Evolutionary conservation across 2,113 vertebrate genomes (phyloP), one percentile per base, ranked within the genome.

Genomic region (Callospermophilus lateralis): DNA sequence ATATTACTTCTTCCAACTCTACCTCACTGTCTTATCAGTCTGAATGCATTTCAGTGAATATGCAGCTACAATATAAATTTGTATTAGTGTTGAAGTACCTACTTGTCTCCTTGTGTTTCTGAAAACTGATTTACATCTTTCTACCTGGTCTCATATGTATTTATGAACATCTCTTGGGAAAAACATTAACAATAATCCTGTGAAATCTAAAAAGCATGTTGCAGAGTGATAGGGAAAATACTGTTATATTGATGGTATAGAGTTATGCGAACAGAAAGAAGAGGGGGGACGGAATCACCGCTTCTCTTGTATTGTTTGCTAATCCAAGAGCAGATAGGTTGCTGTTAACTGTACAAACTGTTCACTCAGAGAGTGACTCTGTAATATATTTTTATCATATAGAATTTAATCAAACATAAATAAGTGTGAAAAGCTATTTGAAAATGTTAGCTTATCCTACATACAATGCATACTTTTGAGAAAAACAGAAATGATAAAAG

Each of bases 371-470:
- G 11, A 76, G 16, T 19, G 13, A 26, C 10, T 76, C 34, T 42
- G 61, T n/a, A 72, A 67, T 26, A 72, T 77, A n/a, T 63, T 53
- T 81, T 12, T 65, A 73, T 88, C 11, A 79, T 17, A 79, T 8
- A 55, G 4, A 32, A 6, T 51, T 80, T n/a, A 81, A 70, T 93
- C 8, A 92, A 70, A 84, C 77, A 85, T n/a, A 85, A 86, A 91
- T 6, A 58, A 42, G 0, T 55, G 28, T 80, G 42, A 80, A 91
- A 90, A 89, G 6, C 8, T 39, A 26, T 61, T 95, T 88, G 28
- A 89, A 94, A 95, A 80, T 61, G 28, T 63, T 84, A 72, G 4
- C 34, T 84, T 97, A 91, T 55, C 76, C 84, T 80, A 20, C 19
- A 76, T 78, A 84, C 37, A 92, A 80, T 32, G 16, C 15, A 93